phyloP scores from a whole-genome alignment of 2,888 invertebrate species.

The Melitaea athalia region DNA sequence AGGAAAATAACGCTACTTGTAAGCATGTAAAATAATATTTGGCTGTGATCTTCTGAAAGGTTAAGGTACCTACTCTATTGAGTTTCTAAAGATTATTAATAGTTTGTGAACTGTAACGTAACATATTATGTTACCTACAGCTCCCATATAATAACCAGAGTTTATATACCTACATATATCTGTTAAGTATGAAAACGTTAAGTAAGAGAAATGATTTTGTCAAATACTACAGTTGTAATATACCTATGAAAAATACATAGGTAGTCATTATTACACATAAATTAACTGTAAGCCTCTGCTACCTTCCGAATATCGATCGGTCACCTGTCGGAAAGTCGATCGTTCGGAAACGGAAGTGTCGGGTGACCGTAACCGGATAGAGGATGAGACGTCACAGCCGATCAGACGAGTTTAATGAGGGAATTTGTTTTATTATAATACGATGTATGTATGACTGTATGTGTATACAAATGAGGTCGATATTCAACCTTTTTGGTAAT shows the following conservation, averaged over 20 bases:
- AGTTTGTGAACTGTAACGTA: too few species aligned
- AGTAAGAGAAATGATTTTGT: too few species aligned
- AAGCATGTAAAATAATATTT: too few species aligned
- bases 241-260: neutral
- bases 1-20: too few species aligned
- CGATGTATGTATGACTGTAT: neutral
- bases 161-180: too few species aligned
- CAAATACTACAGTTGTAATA: too few species aligned
- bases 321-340: slow-evolving; percentile 72
- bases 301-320: slow-evolving; percentile 36
- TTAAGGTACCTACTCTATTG: too few species aligned
- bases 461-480: neutral
- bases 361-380: slow-evolving; percentile 61
- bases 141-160: too few species aligned
- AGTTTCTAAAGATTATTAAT: too few species aligned
- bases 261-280: neutral
- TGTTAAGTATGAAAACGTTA: too few species aligned
- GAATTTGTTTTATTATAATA: slow-evolving; percentile 24
- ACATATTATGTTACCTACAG: too few species aligned
- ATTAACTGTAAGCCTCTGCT: slow-evolving; percentile 8
- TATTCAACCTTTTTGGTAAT: neutral
- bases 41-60: too few species aligned
- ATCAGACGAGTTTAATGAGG: slow-evolving; percentile 33
- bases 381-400: slow-evolving; percentile 48
- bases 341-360: slow-evolving; percentile 79